Conservation (phyloP, 2,888 invertebrate species). For the Phrixothrix hirtus region DNA sequence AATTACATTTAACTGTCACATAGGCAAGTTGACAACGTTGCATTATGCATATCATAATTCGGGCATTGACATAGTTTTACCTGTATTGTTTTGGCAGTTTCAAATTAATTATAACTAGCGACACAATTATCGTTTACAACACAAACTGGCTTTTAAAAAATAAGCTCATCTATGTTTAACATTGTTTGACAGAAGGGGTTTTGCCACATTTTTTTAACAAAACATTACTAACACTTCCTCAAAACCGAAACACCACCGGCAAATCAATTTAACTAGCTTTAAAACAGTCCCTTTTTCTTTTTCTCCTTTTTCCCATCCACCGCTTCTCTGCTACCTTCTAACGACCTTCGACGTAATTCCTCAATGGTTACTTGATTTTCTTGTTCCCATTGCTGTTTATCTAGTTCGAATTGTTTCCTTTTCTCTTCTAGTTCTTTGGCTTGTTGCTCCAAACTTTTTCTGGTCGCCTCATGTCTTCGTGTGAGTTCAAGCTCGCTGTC, state of each 20-base stretch:
- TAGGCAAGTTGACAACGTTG: constrained; percentile 18
- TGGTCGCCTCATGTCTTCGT: constrained; percentile 80
- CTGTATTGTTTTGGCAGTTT: constrained; percentile 20
- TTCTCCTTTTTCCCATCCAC: constrained; percentile 88
- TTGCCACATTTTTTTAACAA: constrained; percentile 8
- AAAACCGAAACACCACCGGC: constrained; percentile 13
- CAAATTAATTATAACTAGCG: constrained; percentile 20
- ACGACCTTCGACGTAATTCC: constrained; percentile 82
- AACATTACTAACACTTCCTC: constrained; percentile 6
- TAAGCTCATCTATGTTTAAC: constrained; percentile 17
- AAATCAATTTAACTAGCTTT: constrained; percentile 47
- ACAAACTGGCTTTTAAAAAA: constrained; percentile 17
- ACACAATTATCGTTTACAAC: constrained; percentile 17
- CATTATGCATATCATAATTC: not conserved
- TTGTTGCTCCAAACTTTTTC: constrained; percentile 75
- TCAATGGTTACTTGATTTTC: constrained; percentile 86
- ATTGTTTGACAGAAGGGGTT: no score
- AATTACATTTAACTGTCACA: constrained; percentile 34
- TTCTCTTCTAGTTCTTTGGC: constrained; percentile 91
- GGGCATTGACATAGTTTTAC: no score
- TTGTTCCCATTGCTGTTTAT: constrained; percentile 88
- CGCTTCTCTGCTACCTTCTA: constrained; percentile 88
- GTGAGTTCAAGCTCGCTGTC: constrained; percentile 94
- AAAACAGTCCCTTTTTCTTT: constrained; percentile 90
- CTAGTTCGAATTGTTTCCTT: constrained; percentile 79